phyloP scores from a whole-genome alignment of 2,797 vertebrate species.

The Margarornis squamiger region DNA sequence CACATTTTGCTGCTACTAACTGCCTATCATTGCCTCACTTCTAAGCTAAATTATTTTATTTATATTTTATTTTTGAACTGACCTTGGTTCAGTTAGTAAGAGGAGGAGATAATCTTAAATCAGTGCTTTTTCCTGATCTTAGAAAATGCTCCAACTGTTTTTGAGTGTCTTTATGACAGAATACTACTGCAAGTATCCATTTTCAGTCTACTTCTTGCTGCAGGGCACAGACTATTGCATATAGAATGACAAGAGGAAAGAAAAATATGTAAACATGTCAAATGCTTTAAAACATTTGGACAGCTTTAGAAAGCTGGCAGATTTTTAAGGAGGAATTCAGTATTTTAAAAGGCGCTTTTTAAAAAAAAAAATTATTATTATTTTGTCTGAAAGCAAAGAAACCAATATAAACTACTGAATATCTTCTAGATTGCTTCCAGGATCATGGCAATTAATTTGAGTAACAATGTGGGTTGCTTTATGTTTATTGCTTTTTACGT shows the following conservation, averaged over 20 bases:
- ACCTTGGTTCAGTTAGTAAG: background rate
- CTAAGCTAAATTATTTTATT: background rate
- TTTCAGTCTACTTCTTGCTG: constrained; percentile 25
- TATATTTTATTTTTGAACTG: constrained; percentile 9
- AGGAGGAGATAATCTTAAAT: constrained; percentile 14
- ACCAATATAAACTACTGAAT: background rate
- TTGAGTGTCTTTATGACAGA: constrained; percentile 13
- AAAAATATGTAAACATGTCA: background rate
- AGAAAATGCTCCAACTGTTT: constrained; percentile 2
- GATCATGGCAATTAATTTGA: background rate
- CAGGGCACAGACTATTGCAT: background rate
- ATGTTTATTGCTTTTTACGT: background rate
- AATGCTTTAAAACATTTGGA: background rate
- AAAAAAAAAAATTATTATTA: background rate
- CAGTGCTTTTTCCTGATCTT: background rate
- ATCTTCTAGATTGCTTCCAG: background rate
- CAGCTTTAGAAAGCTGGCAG: background rate
- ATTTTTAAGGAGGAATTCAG: background rate
- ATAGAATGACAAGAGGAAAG: background rate
- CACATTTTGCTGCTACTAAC: background rate
- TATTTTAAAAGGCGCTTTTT: background rate
- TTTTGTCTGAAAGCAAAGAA: background rate
- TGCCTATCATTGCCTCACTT: background rate
- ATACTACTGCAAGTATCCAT: background rate
- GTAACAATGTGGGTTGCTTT: background rate